Evolutionary conservation across 2,888 invertebrate species (phyloP), one percentile per base, ranked within the genome.

Genomic region (Pinctada fucata): DNA sequence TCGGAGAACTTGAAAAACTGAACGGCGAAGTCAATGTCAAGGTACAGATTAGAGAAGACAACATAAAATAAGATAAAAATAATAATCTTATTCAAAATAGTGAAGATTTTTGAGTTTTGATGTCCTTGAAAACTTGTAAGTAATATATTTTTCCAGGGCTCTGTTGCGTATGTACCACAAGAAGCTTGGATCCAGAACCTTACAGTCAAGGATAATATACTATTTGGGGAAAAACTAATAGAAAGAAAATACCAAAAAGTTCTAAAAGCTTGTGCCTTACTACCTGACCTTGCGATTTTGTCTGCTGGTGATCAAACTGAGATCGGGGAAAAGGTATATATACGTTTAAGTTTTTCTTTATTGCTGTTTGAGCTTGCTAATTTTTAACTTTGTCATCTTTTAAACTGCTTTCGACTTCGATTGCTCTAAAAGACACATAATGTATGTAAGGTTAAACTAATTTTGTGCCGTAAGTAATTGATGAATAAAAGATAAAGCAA

Each of bases 161-260:
- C 89, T 1, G 85, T 94, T 1, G 94, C 94, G 0, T 94, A 94
- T 84, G 94, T 94, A 0, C 92, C 94, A 0, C 94, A 94, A 87
- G 91, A 92, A 81, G 97, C 99, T 0, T 99, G 99, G 99, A 99
- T 99, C 78, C 99, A 99, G 93, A 99, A 99, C 93, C 96, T 97
- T 8, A 97, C 98, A 0, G 93, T 99, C 47, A 95, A 96, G 88
- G 96, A 98, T 89, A 99, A 99, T 92, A 97, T 99, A 82, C 91
- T 97, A 47, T 99, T 99, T 93, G 97, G 97, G 5, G 95, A 95
- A 84, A 89, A 94, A 0, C 94, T 95, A 70, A 95, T 97, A 89
- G 95, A 95, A 79, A 93, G 93, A 79, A 93, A 94, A 71, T 99
- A 99, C 92, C 94, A 96, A 85, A 94, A 95, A 78, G 95, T 98